phyloP scores from a whole-genome alignment of 2,888 invertebrate species.

The Troides aeacus region DNA sequence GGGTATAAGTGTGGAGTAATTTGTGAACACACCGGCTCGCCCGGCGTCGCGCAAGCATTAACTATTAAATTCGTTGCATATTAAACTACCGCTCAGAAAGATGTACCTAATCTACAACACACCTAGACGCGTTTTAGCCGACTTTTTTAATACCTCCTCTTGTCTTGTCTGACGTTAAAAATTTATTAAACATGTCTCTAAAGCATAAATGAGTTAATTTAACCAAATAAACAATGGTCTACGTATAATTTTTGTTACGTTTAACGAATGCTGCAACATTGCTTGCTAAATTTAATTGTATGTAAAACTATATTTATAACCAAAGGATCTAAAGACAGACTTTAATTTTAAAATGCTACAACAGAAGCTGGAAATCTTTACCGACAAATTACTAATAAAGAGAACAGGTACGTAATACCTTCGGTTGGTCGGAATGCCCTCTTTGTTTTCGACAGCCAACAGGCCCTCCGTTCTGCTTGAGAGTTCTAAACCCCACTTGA shows the following conservation, averaged over 20 bases:
- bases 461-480: constrained; percentile 57
- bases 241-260: background rate
- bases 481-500: constrained; percentile 73
- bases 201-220: too few relatives aligned
- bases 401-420: constrained; percentile 52
- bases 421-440: constrained; percentile 43
- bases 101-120: constrained; percentile 55
- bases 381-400: constrained; percentile 30
- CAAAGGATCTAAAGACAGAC: background rate
- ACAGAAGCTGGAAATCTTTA: constrained; percentile 14
- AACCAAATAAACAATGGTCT: too few relatives aligned
- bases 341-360: background rate
- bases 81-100: constrained; percentile 70
- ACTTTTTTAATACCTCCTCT: constrained; percentile 2
- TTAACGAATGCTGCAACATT: background rate
- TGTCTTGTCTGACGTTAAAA: too few relatives aligned
- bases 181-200: too few relatives aligned
- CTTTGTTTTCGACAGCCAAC: constrained; percentile 73
- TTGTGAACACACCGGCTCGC: constrained; percentile 67
- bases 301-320: background rate
- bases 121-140: constrained; percentile 45
- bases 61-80: constrained; percentile 80
- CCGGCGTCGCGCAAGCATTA: constrained; percentile 70
- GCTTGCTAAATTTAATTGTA: background rate
- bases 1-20: constrained; percentile 76